These are phyloP conservation scores for Apantesis nais DNA, from an alignment of 2,888 invertebrate genomes.

Conservation along the genomic window DNA sequence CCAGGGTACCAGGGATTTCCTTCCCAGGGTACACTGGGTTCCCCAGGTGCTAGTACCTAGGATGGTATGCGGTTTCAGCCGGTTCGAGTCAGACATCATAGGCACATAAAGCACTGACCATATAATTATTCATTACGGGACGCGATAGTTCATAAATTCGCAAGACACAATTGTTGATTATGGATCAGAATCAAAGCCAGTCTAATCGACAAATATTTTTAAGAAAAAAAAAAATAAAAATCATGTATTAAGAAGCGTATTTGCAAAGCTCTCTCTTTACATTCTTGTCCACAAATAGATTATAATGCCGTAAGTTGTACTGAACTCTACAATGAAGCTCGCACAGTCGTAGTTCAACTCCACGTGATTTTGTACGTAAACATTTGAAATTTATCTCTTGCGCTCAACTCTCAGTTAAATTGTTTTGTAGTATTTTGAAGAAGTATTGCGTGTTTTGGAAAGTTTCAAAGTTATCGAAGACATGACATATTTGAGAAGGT, in stretches of 20 bases:
- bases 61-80: too few relatives aligned
- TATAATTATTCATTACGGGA: too few relatives aligned
- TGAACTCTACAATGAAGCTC: conserved; percentile 14
- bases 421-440: not conserved
- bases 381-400: conserved; percentile 16
- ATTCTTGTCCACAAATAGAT: conserved; percentile 7
- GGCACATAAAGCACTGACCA: too few relatives aligned
- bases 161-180: too few relatives aligned
- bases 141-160: too few relatives aligned
- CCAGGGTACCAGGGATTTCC: too few relatives aligned
- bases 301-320: conserved; percentile 15
- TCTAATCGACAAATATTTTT: too few relatives aligned
- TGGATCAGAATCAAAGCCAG: too few relatives aligned
- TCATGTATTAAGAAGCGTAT: conserved; percentile 5
- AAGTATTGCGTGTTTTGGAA: not conserved
- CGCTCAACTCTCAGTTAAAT: conserved; percentile 10
- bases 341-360: not conserved
- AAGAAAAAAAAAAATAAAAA: not conserved
- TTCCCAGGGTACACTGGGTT: too few relatives aligned
- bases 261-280: conserved; percentile 7
- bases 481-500: not conserved
- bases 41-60: too few relatives aligned
- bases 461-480: not conserved
- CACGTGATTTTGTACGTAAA: conserved; percentile 13
- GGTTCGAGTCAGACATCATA: too few relatives aligned